Conservation (phyloP, 2,113 vertebrate genomes). For the Brienomyrus brachyistius region DNA sequence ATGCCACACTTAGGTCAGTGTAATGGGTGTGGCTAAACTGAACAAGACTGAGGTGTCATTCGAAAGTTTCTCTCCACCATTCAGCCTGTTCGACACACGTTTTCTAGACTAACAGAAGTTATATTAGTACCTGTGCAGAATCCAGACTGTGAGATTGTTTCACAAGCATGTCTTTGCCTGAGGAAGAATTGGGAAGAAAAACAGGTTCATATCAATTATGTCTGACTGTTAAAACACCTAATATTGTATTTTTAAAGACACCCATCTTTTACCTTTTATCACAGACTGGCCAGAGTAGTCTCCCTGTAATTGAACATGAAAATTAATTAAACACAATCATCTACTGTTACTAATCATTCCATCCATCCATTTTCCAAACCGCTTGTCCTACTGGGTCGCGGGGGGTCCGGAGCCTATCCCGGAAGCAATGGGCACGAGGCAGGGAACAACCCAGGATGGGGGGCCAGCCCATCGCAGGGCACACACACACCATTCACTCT, state of each 20-base stretch:
- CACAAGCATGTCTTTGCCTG: constrained; percentile 79
- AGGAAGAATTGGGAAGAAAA: constrained; percentile 33
- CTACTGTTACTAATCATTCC: not conserved
- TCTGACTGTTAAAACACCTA: not conserved
- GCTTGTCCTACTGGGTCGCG: no score
- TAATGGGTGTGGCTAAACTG: not conserved
- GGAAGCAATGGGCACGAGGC: no score
- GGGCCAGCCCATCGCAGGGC: no score
- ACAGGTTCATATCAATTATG: not conserved
- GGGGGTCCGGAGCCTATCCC: no score
- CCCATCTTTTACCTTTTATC: constrained; percentile 57
- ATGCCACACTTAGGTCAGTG: not conserved
- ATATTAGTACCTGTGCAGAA: constrained; percentile 67
- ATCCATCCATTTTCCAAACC: no score
- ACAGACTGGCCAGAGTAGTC: constrained; percentile 66
- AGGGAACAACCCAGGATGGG: no score
- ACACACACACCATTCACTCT: no score
- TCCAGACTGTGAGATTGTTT: constrained; percentile 72
- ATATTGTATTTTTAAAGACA: not conserved
- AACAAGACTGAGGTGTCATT: not conserved
- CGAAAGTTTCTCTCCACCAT: not conserved
- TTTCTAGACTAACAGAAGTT: not conserved
- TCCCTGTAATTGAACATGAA: constrained; percentile 43
- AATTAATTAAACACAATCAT: not conserved
- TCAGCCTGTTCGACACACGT: not conserved